Evolutionary conservation across 2,113 vertebrate species (phyloP), one percentile per base, ranked within the genome.

Genomic region (Pseudopodoces humilis): DNA sequence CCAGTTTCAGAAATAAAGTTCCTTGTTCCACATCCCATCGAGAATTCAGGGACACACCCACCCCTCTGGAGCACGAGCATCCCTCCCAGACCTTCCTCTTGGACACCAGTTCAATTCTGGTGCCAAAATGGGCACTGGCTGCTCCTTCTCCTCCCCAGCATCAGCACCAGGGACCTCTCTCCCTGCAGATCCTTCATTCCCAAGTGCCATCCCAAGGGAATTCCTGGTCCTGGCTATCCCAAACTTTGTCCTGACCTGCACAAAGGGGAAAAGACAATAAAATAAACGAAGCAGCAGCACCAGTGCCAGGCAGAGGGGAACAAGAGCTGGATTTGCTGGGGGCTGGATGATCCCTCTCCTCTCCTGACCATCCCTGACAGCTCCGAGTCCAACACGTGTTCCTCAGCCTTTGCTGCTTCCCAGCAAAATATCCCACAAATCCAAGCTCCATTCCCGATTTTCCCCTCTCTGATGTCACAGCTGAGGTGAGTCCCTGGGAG

Each of bases 21-120:
- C 33, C 7, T 23, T 18, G 14, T 53, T 53, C 72, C 10, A 3
- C 0, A 0, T 46, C 33, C 44, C 41, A 13, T 4, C 46, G 9
- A 53, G 69, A 92, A 41, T 33, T 64, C 20, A 6, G 49, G 58
- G 52, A 58, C 47, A 23, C 11, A 12, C 7, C 14, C 35, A n/a
- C 27, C 31, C 28, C 23, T 37, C 44, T 21, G 49, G 27, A 12
- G 28, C 62, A 18, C 0, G 2, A 56, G 41, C 46, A 13, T 8
- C 4, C 1, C 1, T 0, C 56, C 31, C 62, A 63, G 15, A 25
- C 20, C n/a, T 83, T 11, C 30, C 33, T 0, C 10, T 19, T 1
- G 4, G 39, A 7, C 4, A 8, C 25, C 33, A 47, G 21, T 3
- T 24, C 7, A 14, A 3, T 65, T 9, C 47, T 31, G 19, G 31